Base-by-base conservation (phyloP, 2,113 vertebrate species). In the Myocastor coypus region DNA sequence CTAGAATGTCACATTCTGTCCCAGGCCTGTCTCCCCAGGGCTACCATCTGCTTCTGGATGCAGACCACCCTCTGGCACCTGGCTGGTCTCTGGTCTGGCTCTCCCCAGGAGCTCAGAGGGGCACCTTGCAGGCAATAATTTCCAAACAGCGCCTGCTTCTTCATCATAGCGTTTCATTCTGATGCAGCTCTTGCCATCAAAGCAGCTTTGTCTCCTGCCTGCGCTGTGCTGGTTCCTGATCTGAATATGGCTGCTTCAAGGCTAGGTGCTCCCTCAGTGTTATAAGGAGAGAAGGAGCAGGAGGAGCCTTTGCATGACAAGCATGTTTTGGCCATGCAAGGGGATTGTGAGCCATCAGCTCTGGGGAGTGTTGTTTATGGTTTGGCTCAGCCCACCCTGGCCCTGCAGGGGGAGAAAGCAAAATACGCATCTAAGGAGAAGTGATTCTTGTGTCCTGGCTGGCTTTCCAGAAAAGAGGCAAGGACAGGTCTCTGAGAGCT, bases 1-100 rank as follows among this genome's bases (percentile, higher is more conserved):
- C 92, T 95, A 95, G 96, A 97, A 98, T 96, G 97, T 96, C 96
- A 97, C 94, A 93, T 94, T 96, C 96, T 97, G 96, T 96, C 96
- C 93, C 85, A 88, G 90, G 84, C 94, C 90, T 68, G 82, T 93
- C 93, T 97, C 96, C 96, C 96, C 95, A 96, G 92, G 96, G 93
- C 94, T 82, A 59, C 97, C 97, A 97, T 97, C 97, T 98, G 97
- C 87, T 98, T 94, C 82, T 97, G 87, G 87, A 83, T 87, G 68
- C 81, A 92, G 92, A 86, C 95, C 90, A 82, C 95, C 94, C 96
- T 82, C 93, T 87, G 89, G 95, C 81, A 96, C 19, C 94, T 88
- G 93, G 94, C 97, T 97, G 94, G 91, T 96, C 87, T 96, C 66
- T 87, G 93, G 89, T 94, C 92, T 95, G 91, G 69, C 93, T 97